Conservation (phyloP, 1,140 invertebrate species). For the Cylas formicarius region DNA sequence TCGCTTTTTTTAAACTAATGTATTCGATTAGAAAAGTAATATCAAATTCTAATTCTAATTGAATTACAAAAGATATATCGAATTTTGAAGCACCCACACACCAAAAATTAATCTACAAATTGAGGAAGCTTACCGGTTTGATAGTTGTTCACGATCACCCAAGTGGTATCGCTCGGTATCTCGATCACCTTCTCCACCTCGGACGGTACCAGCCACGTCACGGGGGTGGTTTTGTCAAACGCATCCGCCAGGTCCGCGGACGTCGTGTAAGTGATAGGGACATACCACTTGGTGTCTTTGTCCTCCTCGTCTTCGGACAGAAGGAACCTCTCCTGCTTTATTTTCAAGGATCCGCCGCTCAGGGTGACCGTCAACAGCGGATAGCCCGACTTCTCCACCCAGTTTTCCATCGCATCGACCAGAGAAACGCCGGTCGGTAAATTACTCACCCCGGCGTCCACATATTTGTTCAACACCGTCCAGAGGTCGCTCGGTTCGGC, state of each 20-base stretch:
- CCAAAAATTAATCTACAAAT: constrained; percentile 4
- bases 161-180: constrained; percentile 44
- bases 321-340: constrained; percentile 6
- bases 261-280: constrained; percentile 55
- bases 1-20: too few relatives aligned
- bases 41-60: too few relatives aligned
- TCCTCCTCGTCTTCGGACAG: not conserved
- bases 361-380: constrained; percentile 48
- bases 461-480: constrained; percentile 27
- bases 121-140: constrained; percentile 49
- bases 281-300: constrained; percentile 53
- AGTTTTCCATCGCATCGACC: constrained; percentile 45
- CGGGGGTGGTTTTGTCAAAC: constrained; percentile 43
- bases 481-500: constrained; percentile 9
- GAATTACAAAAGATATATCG: too few relatives aligned
- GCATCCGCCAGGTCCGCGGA: constrained; percentile 17
- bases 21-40: too few relatives aligned
- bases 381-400: constrained; percentile 67
- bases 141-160: constrained; percentile 62
- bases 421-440: not conserved
- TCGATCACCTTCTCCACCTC: constrained; percentile 8
- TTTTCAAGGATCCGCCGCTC: not conserved
- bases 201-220: constrained; percentile 39
- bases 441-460: constrained; percentile 43
- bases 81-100: not conserved